A percentile compares a stretch with the other conserved stretches of the same genome.
These are phyloP conservation scores for Drosophila mayaguana DNA, from an alignment of 2,888 invertebrate genomes.

Conservation along the genomic window DNA sequence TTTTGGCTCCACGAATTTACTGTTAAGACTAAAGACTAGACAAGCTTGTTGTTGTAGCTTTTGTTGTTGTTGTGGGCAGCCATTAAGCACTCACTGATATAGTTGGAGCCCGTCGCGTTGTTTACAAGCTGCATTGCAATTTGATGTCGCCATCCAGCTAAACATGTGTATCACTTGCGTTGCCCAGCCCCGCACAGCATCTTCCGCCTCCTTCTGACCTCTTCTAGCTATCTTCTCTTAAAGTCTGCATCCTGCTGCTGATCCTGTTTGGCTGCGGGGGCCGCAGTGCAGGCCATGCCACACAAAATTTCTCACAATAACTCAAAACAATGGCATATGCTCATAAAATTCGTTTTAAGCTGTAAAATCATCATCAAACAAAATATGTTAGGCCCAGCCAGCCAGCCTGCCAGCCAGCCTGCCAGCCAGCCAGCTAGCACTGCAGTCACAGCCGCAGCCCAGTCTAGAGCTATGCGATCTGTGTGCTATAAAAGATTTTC, in stretches of 20 bases:
- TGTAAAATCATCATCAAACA: slow-evolving; percentile 84
- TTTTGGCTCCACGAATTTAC: slow-evolving; percentile 56
- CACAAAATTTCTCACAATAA: slow-evolving; percentile 81
- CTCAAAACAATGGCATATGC: slow-evolving; percentile 82
- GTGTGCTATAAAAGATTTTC: slow-evolving; percentile 65
- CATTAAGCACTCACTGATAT: slow-evolving; percentile 52
- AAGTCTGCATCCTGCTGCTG: neutral
- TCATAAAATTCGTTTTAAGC: slow-evolving; percentile 84
- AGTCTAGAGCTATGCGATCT: slow-evolving; percentile 43
- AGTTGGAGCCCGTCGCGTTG: slow-evolving; percentile 37
- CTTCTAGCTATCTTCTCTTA: no score
- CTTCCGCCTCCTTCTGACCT: no score
- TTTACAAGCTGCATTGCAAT: slow-evolving; percentile 57
- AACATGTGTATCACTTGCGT: slow-evolving; percentile 82
- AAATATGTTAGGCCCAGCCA: slow-evolving; percentile 68
- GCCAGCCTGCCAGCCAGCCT: slow-evolving; percentile 8
- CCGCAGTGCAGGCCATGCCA: slow-evolving; percentile 39
- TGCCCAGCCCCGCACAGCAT: neutral
- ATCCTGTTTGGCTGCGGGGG: slow-evolving; percentile 14
- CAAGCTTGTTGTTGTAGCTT: slow-evolving; percentile 14
- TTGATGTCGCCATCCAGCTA: slow-evolving; percentile 82
- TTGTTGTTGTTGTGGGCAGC: slow-evolving; percentile 29
- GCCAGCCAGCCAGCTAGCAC: slow-evolving; percentile 6
- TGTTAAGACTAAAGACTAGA: slow-evolving; percentile 47
- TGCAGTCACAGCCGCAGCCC: slow-evolving; percentile 21